phyloP scores from a whole-genome alignment of 2,113 vertebrate species.

The Barnardius zonarius region DNA sequence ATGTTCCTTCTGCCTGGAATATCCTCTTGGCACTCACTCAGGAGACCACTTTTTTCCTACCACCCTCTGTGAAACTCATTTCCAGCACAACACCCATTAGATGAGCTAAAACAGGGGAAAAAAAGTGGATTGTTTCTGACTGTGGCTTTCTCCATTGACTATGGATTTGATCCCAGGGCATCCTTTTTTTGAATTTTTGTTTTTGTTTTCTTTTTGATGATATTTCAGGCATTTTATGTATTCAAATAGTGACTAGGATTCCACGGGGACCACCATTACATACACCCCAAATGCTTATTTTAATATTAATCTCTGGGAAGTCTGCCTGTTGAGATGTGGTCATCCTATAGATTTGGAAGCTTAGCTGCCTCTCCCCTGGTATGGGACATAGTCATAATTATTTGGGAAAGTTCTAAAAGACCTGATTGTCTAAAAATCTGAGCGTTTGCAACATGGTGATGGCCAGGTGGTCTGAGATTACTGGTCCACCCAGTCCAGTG shows the following conservation, averaged over 20 bases:
- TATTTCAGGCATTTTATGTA: neutral
- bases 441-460: neutral
- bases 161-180: neutral
- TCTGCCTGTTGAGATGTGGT: neutral
- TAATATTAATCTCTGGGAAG: neutral
- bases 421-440: neutral
- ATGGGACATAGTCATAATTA: neutral
- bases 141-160: neutral
- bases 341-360: neutral
- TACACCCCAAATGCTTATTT: neutral
- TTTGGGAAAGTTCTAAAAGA: neutral
- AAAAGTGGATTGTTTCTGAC: neutral
- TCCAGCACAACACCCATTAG: conserved; percentile 8
- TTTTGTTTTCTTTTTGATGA: neutral
- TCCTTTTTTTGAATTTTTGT: neutral
- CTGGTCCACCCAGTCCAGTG: neutral
- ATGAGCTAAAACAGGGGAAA: neutral
- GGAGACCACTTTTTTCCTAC: conserved; percentile 17
- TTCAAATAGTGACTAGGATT: neutral
- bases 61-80: conserved; percentile 34
- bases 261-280: neutral
- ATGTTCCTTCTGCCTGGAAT: conserved; percentile 55
- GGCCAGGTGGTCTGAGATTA: neutral
- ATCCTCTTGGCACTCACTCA: conserved; percentile 52
- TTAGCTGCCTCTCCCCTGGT: neutral